phyloP scores from a whole-genome alignment of 2,797 vertebrate species.

The Meriones psammophilus region DNA sequence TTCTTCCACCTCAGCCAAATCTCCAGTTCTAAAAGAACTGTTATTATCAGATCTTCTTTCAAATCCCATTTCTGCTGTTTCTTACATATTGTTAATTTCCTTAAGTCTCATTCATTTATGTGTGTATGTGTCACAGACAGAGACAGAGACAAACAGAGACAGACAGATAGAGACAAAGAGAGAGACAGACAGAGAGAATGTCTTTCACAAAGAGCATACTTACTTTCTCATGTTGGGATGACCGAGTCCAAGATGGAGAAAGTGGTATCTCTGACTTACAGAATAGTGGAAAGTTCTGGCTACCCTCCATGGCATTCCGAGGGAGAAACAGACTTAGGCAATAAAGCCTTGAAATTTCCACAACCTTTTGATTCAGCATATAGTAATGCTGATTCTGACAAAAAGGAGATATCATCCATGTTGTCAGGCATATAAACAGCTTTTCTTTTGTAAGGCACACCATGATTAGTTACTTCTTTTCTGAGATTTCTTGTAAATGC shows the following conservation, averaged over 20 bases:
- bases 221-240: not conserved
- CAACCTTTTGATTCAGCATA: not conserved
- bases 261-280: not conserved
- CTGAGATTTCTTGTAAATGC: conserved; percentile 21
- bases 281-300: not conserved
- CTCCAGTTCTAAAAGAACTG: conserved; percentile 11
- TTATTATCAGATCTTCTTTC: not conserved
- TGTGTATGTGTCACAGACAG: not conserved
- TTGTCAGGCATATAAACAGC: not conserved
- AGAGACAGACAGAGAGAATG: not conserved
- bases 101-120: not conserved
- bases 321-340: not conserved
- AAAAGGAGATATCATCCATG: not conserved
- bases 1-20: not conserved
- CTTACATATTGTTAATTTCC: conserved; percentile 32
- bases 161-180: too few species aligned
- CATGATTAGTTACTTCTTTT: conserved; percentile 34
- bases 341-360: not conserved
- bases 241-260: not conserved
- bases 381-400: not conserved
- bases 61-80: not conserved
- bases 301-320: not conserved
- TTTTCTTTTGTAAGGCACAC: not conserved
- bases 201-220: not conserved
- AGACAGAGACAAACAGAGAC: not conserved